Conservation (phyloP, 2,888 invertebrate species). For the Andrena dorsata region DNA sequence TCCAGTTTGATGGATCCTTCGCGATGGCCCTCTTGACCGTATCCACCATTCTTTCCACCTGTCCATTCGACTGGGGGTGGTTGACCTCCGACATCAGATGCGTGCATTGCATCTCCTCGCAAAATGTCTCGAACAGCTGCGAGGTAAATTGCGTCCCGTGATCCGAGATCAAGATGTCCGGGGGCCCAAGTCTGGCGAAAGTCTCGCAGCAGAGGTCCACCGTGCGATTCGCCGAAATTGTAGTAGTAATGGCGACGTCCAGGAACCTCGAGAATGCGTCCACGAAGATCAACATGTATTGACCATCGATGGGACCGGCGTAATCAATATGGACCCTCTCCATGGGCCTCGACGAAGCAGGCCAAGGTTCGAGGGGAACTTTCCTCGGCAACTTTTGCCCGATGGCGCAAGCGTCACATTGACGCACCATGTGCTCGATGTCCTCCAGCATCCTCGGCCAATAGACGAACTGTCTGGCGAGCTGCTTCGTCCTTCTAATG, state of each 20-base stretch:
- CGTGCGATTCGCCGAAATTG: not conserved
- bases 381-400: not conserved
- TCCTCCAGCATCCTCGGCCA: not conserved
- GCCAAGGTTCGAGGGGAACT: not conserved
- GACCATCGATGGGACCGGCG: not conserved
- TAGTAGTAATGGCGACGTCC: not conserved
- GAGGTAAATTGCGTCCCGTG: slow-evolving; percentile 3
- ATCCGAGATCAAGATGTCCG: not conserved
- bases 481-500: not conserved
- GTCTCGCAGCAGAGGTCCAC: not conserved
- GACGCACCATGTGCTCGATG: not conserved
- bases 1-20: not conserved
- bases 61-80: not conserved
- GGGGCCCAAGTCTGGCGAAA: not conserved
- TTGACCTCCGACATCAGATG: slow-evolving; percentile 4
- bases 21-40: not conserved
- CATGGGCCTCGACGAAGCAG: not conserved
- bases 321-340: not conserved
- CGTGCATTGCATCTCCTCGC: not conserved
- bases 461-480: not conserved
- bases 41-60: slow-evolving; percentile 10
- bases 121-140: not conserved
- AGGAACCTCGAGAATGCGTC: not conserved
- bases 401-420: not conserved
- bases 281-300: not conserved